A percentile compares a stretch with the other conserved stretches of the same genome.
These are phyloP conservation scores for Marmota monax DNA, from an alignment of 2,113 vertebrate species.

Conservation along the genomic window DNA sequence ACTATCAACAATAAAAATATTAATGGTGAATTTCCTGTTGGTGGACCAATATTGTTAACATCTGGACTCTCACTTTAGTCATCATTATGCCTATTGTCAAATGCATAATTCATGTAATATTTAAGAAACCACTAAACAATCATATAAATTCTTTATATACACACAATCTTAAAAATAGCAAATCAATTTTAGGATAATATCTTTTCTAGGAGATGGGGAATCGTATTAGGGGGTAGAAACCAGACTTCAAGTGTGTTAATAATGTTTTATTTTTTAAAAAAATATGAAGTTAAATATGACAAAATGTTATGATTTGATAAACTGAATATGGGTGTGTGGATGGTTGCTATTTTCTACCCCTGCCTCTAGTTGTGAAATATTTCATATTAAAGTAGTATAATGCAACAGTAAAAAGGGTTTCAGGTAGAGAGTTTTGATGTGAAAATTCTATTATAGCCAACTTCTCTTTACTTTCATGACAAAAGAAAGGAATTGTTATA, in stretches of 20 bases:
- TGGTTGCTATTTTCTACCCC: conserved; percentile 22
- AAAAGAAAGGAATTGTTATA: conserved; percentile 39
- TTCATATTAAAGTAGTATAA: conserved; percentile 48
- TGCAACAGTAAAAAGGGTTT: conserved; percentile 39
- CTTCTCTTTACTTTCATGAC: conserved; percentile 12
- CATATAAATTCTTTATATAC: background rate
- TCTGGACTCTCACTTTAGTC: background rate
- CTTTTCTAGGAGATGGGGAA: background rate
- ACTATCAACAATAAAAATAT: background rate
- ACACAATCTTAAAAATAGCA: background rate
- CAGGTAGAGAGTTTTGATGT: background rate
- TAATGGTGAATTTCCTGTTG: background rate
- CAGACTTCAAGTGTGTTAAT: background rate
- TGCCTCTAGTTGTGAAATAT: conserved; percentile 19
- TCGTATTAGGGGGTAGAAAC: background rate
- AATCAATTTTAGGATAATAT: background rate
- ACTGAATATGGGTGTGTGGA: background rate
- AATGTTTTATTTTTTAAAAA: conserved; percentile 30
- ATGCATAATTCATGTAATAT: background rate
- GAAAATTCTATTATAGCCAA: conserved; percentile 6
- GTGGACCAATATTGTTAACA: background rate
- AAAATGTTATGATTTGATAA: conserved; percentile 50
- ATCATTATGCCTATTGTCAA: background rate
- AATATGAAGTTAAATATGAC: conserved; percentile 39
- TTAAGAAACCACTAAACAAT: conserved; percentile 17